These are phyloP conservation scores for Gallinago paraguaiae DNA, from an alignment of 2,113 vertebrate genomes.

Conservation along the genomic window DNA sequence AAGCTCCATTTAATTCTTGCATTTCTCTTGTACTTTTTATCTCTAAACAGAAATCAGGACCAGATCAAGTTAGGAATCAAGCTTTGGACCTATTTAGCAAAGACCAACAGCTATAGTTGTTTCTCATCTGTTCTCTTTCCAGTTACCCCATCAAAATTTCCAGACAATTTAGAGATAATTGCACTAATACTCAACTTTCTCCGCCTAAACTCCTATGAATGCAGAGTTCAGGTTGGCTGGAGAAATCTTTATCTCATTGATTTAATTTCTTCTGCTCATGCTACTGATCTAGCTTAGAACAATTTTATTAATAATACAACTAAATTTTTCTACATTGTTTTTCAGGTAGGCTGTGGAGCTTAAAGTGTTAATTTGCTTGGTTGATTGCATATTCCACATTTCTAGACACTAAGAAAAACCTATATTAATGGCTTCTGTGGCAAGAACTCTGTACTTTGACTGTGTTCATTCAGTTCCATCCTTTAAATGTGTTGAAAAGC, in stretches of 20 bases:
- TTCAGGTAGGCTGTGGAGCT: neutral
- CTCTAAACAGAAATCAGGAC: neutral
- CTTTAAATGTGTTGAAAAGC: neutral
- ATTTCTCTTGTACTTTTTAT: neutral
- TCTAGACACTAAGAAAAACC: neutral
- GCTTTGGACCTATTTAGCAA: neutral
- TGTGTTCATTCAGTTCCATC: neutral
- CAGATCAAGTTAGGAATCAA: neutral
- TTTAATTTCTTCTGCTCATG: conserved; percentile 6
- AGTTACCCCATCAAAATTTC: conserved; percentile 29
- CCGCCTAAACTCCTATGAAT: neutral
- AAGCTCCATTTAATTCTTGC: neutral
- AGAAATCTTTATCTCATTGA: conserved; percentile 54
- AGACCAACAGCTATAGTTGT: neutral
- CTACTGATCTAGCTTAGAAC: neutral
- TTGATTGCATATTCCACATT: conserved; percentile 27
- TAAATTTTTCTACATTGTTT: neutral
- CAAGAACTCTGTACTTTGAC: neutral
- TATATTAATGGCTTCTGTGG: neutral
- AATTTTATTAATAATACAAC: conserved; percentile 60
- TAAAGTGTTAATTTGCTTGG: neutral
- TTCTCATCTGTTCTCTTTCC: conserved; percentile 16
- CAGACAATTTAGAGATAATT: conserved; percentile 33
- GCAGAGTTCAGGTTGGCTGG: conserved; percentile 15
- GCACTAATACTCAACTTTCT: conserved; percentile 22